Conservation (phyloP, 1,140 invertebrate genomes). For the Chelonus insularis region DNA sequence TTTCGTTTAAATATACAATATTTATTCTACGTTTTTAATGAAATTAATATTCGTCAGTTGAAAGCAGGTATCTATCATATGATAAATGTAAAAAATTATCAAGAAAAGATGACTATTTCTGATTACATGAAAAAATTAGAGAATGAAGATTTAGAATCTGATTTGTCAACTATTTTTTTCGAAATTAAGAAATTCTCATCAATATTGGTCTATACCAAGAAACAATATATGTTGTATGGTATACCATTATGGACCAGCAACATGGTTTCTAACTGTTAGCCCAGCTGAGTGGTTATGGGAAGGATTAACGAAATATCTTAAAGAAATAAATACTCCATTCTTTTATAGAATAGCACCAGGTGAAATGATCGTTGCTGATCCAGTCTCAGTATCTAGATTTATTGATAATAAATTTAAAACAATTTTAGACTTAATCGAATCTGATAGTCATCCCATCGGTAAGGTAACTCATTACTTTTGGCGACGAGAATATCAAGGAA, state of each 20-base stretch:
- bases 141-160: constrained; percentile 33
- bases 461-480: constrained; percentile 35
- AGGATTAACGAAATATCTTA: constrained; percentile 42
- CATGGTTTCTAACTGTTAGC: constrained; percentile 51
- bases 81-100: constrained; percentile 38
- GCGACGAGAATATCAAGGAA: constrained; percentile 40
- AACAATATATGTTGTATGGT: constrained; percentile 37
- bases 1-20: constrained; percentile 28
- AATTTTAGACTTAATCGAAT: constrained; percentile 39
- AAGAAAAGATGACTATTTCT: constrained; percentile 30
- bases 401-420: constrained; percentile 42
- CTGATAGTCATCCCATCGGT: constrained; percentile 18
- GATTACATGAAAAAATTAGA: constrained; percentile 35
- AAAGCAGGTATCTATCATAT: constrained; percentile 41
- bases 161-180: constrained; percentile 7
- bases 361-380: constrained; percentile 33
- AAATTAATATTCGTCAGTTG: constrained; percentile 30
- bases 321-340: constrained; percentile 35
- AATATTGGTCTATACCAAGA: constrained; percentile 1
- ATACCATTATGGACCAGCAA: constrained; percentile 45
- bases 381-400: constrained; percentile 38
- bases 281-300: constrained; percentile 46
- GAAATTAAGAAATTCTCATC: neutral
- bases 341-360: constrained; percentile 25
- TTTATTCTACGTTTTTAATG: constrained; percentile 22